These are phyloP conservation scores for Nematolebias whitei DNA, from an alignment of 2,113 vertebrate genomes.

Conservation along the genomic window DNA sequence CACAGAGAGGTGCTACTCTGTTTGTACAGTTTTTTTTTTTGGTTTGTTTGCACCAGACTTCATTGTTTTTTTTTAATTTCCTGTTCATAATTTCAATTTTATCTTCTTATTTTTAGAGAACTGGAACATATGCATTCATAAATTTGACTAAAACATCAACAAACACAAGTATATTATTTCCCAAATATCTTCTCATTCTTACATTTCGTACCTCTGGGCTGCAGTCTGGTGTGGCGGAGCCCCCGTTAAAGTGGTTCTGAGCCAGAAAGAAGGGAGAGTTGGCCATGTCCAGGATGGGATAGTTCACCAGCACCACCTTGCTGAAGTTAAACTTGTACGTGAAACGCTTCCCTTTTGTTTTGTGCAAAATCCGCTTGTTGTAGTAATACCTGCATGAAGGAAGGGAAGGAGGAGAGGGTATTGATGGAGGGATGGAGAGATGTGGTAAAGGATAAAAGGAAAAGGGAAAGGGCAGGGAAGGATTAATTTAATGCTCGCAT, in stretches of 20 bases:
- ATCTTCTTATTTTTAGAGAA: not conserved
- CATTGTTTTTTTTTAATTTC: not conserved
- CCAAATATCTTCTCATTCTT: conserved; percentile 6
- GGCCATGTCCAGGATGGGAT: conserved; percentile 89
- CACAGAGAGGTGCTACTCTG: not conserved
- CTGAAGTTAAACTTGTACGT: conserved; percentile 98
- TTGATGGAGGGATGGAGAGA: conserved; percentile 42
- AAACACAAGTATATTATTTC: not conserved
- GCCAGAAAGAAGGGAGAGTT: conserved; percentile 86
- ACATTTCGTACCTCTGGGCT: conserved; percentile 83
- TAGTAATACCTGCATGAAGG: conserved; percentile 86
- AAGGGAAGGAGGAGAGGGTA: conserved; percentile 33
- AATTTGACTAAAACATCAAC: not conserved
- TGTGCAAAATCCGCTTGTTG: conserved; percentile 94
- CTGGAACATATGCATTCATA: not conserved
- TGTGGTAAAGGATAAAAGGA: conserved; percentile 49
- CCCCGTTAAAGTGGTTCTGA: conserved; percentile 85
- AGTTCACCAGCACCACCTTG: conserved; percentile 91
- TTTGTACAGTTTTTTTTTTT: not conserved
- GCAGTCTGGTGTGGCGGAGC: conserved; percentile 82
- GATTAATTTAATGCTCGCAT: conserved; percentile 67
- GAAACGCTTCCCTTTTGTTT: conserved; percentile 94
- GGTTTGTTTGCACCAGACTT: conserved; percentile 1
- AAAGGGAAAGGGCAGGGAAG: conserved; percentile 57
- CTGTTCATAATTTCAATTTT: not conserved